Conservation (phyloP, 2,888 invertebrate species). For the Rhorus exstirpatorius region DNA sequence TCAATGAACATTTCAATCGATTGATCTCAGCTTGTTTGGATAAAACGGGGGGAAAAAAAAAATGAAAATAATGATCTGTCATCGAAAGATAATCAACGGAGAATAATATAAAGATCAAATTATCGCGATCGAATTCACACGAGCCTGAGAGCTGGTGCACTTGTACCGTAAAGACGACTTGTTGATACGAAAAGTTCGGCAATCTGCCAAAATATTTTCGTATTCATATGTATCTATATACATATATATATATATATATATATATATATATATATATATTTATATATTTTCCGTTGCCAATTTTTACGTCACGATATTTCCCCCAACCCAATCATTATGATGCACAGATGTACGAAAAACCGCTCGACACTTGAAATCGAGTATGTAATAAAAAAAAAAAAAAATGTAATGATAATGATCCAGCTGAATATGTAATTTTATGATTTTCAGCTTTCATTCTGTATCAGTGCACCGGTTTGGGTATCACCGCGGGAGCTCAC, state of each 20-base stretch:
- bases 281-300: too few species aligned
- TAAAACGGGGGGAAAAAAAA: neutral
- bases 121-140: constrained; percentile 11
- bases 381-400: too few species aligned
- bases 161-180: constrained; percentile 43
- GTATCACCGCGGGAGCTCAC: constrained; percentile 99
- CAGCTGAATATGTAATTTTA: too few species aligned
- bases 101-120: constrained; percentile 4
- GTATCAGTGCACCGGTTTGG: constrained; percentile 93
- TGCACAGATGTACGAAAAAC: too few species aligned
- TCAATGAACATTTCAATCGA: neutral
- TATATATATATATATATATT: too few species aligned
- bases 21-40: neutral
- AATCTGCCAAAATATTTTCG: constrained; percentile 44
- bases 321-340: too few species aligned
- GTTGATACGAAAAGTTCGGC: constrained; percentile 59
- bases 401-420: too few species aligned
- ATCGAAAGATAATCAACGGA: neutral
- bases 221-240: constrained; percentile 2
- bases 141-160: constrained; percentile 1
- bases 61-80: neutral
- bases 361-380: too few species aligned
- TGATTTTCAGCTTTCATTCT: constrained; percentile 89
- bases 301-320: too few species aligned
- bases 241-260: too few species aligned